phyloP scores from a whole-genome alignment of 2,797 vertebrate species.

The Pangasius mekongensis region DNA sequence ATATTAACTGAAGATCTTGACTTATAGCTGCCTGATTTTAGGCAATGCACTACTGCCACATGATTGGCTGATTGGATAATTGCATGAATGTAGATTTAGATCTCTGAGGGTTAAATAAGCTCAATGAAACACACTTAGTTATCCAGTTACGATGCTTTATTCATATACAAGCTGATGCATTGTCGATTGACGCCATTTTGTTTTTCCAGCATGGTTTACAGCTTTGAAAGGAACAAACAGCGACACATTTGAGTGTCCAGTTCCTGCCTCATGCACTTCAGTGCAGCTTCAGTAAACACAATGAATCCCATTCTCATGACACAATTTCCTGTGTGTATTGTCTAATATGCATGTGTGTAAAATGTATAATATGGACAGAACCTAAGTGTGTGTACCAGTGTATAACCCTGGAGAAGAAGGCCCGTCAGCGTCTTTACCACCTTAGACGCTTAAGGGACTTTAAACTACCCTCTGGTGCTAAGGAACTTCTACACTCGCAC shows the following conservation, averaged over 20 bases:
- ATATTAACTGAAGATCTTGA: not conserved
- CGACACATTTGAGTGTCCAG: slow-evolving; percentile 38
- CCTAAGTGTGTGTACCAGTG: not conserved
- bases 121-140: not conserved
- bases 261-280: slow-evolving; percentile 34
- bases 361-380: not conserved
- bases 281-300: slow-evolving; percentile 32
- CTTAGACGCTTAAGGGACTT: not conserved
- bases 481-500: not conserved
- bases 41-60: not conserved
- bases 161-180: not conserved
- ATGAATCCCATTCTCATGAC: slow-evolving; percentile 8
- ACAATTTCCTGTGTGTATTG: not conserved
- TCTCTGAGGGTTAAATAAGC: not conserved
- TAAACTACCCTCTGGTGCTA: not conserved
- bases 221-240: slow-evolving; percentile 21
- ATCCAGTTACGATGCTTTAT: not conserved
- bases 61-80: not conserved
- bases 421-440: not conserved
- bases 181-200: not conserved
- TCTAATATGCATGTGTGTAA: not conserved
- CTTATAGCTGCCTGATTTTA: not conserved
- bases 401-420: not conserved
- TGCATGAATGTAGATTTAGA: not conserved
- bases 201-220: not conserved